Base-by-base conservation (phyloP, 1,140 invertebrate species). In the Gryon sp. region DNA sequence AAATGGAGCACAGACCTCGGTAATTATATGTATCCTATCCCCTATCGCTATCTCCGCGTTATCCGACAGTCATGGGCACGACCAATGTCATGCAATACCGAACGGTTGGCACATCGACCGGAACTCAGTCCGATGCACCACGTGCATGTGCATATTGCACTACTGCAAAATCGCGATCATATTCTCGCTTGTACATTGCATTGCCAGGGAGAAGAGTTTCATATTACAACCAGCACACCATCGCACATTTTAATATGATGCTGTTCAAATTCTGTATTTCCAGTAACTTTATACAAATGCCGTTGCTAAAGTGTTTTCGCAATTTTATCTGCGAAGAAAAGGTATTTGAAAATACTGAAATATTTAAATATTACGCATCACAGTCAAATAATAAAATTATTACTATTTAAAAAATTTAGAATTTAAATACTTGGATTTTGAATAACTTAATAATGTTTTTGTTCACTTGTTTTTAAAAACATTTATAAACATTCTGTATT, bases 11-110 rank as follows among this genome's bases (percentile, higher is more conserved):
- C 80, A 70, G 77, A 50, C 79, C 76, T 76, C 80, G 80, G 84
- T 88, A 88, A 88, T 88, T 87, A 88, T 87, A 87, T 87, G 87
- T 85, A 84, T 86, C 84, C 82, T 81, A 80, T 84, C 80, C 81
- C 79, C 79, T 77, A 76, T 82, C 78, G 63, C 78, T 76, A 69
- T 73, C 55, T 68, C 52, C 36, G 57, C 22, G 45, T 40, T 52
- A 66, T 74, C 65, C 65, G 60, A 74, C 76, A 74, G 69, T 78
- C 76, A 69, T 73, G 76, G 69, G 63, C 76, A 69, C 76, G 52
- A 78, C 76, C 69, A 70, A 78, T 74, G 76, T 78, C 76, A 78
- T 78, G 76, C 76, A 75, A 75, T 78, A 78, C 65, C 55, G 60
- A 78, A 78, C 53, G 60, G 59, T 60, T 78, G 40, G 70, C 70